Percentiles rank a stretch among this genome's conserved stretches.
phyloP scores from a whole-genome alignment of 2,113 vertebrate species.

The Manacus vitellinus region DNA sequence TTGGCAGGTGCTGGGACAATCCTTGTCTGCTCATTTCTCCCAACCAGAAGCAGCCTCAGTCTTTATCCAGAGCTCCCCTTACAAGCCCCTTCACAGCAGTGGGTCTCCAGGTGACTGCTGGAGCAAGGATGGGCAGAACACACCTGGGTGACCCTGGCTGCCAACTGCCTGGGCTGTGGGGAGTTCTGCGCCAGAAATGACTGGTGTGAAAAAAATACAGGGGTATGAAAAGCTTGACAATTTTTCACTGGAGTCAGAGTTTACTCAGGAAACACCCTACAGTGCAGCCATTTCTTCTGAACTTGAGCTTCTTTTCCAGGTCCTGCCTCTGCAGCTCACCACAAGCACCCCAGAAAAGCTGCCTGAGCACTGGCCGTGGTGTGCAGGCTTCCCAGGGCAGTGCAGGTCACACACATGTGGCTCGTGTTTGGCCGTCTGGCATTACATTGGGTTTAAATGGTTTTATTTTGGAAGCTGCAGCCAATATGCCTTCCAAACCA shows the following conservation, averaged over 20 bases:
- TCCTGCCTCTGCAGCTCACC: neutral
- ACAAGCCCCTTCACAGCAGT: neutral
- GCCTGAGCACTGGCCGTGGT: rapidly evolving
- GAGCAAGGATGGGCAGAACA: neutral
- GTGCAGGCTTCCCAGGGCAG: neutral
- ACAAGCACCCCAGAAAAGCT: neutral
- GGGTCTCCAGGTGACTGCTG: neutral
- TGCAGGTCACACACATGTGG: neutral
- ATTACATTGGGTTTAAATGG: neutral
- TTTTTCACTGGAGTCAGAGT: neutral
- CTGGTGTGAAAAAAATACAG: neutral
- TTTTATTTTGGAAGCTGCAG: neutral
- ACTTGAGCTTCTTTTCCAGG: rapidly evolving
- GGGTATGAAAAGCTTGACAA: neutral
- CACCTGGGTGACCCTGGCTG: neutral
- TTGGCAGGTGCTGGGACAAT: neutral
- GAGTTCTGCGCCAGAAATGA: rapidly evolving
- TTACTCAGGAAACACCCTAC: neutral
- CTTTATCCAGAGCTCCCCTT: neutral
- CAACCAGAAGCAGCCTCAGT: neutral
- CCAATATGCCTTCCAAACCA: constrained; percentile 6
- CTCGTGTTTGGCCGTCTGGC: neutral
- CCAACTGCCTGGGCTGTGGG: neutral
- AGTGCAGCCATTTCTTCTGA: neutral
- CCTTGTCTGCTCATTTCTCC: neutral